Evolutionary conservation across 2,888 invertebrate species (phyloP).

Genomic region (Pemphredon lugubris): DNA sequence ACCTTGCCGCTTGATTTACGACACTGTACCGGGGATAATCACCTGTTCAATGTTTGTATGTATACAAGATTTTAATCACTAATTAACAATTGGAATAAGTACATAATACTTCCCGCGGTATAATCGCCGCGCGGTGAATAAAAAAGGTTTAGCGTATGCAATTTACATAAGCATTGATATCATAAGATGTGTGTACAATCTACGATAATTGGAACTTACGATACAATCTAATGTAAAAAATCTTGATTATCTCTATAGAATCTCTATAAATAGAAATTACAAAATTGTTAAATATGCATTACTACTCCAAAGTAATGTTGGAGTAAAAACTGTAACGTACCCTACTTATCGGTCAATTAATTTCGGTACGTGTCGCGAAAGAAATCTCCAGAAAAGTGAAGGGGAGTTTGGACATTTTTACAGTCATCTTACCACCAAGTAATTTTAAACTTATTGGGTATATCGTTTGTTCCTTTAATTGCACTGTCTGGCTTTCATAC

Average conservation of each 20-base stretch:
- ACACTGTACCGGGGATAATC: background rate
- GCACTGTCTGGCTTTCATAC: conserved; percentile 9
- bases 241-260: conserved; percentile 16
- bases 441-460: background rate
- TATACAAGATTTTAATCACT: conserved; percentile 76
- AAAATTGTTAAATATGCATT: conserved; percentile 1
- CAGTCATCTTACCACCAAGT: background rate
- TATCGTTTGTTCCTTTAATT: conserved; percentile 3
- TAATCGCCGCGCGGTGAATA: conserved; percentile 29
- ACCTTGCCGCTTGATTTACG: too few relatives aligned
- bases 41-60: conserved; percentile 16
- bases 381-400: conserved; percentile 2
- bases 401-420: background rate
- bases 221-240: conserved; percentile 28
- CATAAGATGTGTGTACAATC: conserved; percentile 12
- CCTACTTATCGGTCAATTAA: conserved; percentile 7
- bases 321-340: background rate
- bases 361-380: background rate
- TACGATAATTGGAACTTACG: conserved; percentile 39
- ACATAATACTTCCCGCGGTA: conserved; percentile 72
- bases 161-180: conserved; percentile 73
- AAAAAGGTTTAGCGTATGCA: conserved; percentile 56
- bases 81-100: conserved; percentile 78
- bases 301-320: background rate
- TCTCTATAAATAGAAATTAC: background rate